phyloP scores from a whole-genome alignment of 2,888 invertebrate species.

The Ophion slaviceki region DNA sequence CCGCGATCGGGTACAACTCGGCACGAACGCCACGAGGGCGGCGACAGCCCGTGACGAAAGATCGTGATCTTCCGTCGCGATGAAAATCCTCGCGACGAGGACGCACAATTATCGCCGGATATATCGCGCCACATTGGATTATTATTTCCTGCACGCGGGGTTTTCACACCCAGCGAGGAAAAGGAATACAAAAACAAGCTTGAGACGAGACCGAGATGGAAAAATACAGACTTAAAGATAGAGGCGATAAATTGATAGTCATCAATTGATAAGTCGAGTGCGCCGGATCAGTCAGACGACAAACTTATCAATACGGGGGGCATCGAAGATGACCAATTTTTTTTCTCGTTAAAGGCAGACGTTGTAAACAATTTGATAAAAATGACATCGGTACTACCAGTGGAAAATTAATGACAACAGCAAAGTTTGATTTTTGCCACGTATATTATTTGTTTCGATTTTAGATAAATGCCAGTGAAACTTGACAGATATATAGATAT shows the following conservation, averaged over 20 bases:
- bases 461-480: too few relatives aligned
- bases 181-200: neutral
- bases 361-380: too few relatives aligned
- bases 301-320: too few relatives aligned
- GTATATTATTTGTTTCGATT: too few relatives aligned
- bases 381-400: too few relatives aligned
- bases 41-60: slow-evolving; percentile 17
- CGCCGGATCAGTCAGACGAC: too few relatives aligned
- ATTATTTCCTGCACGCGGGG: slow-evolving; percentile 7
- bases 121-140: slow-evolving; percentile 36
- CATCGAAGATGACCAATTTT: too few relatives aligned
- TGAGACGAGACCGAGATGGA: neutral
- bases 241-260: neutral
- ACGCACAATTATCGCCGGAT: slow-evolving; percentile 29
- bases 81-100: slow-evolving; percentile 2
- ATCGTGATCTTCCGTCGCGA: slow-evolving; percentile 14
- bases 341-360: too few relatives aligned
- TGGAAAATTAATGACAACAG: too few relatives aligned
- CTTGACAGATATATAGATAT: too few relatives aligned
- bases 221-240: neutral
- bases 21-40: slow-evolving; percentile 18
- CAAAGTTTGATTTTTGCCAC: too few relatives aligned
- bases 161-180: neutral
- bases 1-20: slow-evolving; percentile 1
- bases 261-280: neutral